Evolutionary conservation across 2,888 invertebrate species (phyloP), one percentile per base, ranked within the genome.

Genomic region (Andrena hattorfiana): DNA sequence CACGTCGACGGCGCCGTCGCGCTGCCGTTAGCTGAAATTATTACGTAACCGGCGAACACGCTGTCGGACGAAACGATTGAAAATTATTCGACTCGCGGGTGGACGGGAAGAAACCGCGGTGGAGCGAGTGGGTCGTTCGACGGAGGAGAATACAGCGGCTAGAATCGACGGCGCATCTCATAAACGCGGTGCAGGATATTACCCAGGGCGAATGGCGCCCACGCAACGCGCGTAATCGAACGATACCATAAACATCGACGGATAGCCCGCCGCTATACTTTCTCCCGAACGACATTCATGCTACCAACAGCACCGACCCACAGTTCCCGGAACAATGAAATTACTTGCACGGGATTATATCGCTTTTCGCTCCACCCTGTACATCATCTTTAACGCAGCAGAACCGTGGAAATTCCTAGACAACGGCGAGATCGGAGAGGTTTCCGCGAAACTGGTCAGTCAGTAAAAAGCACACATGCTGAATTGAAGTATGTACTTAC

Each of bases 201-300:
- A 80, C 77, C 70, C n/a, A 32, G 20, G 35, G 68, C 56, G 77
- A 81, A 81, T 68, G 67, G 78, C 79, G 35, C 51, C 76, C 73
- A 80, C 74, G 78, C 81, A 54, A 79, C 80, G 76, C 73, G 54
- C 81, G 81, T 85, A 89, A 84, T 88, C 88, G 85, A 89, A 89
- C 83, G 84, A 85, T 84, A 81, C 59, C 83, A 77, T 86, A 88
- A 89, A 89, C 86, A 89, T 77, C 71, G 49, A 54, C 54, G 60
- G 23, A 60, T 59, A 63, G 64, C 70, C 20, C 59, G 62, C 49
- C 54, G 35, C 56, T 54, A 26, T 80, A 79, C 75, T 81, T 86
- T 77, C n/a, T 8, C n/a, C 0, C 8, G 6, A 0, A 0, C 20
- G 20, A 51, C 20, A 20, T 20, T 20, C 7, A 51, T 8, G 20